Evolutionary conservation across 2,888 invertebrate genomes (phyloP), one percentile per base, ranked within the genome.

Genomic region (Neria commutata): DNA sequence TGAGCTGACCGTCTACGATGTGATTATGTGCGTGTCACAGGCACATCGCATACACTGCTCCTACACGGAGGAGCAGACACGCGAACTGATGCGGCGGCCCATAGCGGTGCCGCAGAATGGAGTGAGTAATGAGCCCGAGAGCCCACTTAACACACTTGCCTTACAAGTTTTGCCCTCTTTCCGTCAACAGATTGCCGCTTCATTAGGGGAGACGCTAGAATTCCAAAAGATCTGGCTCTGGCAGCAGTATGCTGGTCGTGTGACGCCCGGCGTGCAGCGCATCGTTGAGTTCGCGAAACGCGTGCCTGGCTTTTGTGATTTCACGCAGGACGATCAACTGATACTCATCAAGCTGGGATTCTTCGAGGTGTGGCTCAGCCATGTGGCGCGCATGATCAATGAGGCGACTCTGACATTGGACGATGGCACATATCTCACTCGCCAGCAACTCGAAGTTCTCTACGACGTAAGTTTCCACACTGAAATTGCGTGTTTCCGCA

Each of bases 221-320:
- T 85, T 87, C 67, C 87, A 90, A 75, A 88, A 91, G 72, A 88
- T 93, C 66, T 86, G 90, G 84, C 86, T 96, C 77, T 97, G 96
- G 94, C 91, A 94, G 79, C 90, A 92, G 74, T 88, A 95, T 76
- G 94, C 96, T 14, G 82, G 86, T 51, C 89, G 91, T 63, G 89
- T 96, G 76, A 94, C 95, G 11, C 95, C 96, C 5, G 89, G 91
- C 71, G 94, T 98, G 55, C 94, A 95, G 76, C 90, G 92, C 81
- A 92, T 97, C 68, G 98, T 98, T 26, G 97, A 98, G 81, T 98
- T 97, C 81, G 95, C 95, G 55, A 98, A 98, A 83, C 86, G 92
- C 71, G 89, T 97, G 70, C 97, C 98, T 65, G 94, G 95, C 66
- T 98, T 98, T 85, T 87, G 89, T 76, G 89, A 90, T 68, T 87